Evolutionary conservation across 2,888 invertebrate genomes (phyloP).

Genomic region (Odontocerum albicorne): DNA sequence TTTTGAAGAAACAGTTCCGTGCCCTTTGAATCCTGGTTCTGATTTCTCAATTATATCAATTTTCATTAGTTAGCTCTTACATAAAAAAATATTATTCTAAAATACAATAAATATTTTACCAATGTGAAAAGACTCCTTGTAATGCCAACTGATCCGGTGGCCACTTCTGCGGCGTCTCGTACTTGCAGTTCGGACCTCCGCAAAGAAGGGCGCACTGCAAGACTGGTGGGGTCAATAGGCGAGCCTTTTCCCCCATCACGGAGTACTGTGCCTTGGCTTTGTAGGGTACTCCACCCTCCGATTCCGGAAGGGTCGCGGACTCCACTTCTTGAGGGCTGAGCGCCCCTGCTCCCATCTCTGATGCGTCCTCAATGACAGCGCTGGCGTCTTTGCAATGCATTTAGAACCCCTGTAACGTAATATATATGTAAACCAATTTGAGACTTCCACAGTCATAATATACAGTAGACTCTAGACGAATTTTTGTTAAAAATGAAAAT

Average conservation of each 20-base stretch:
- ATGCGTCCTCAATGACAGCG: constrained; percentile 15
- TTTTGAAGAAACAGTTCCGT: too few relatives aligned
- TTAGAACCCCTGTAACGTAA: too few relatives aligned
- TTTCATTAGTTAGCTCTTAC: too few relatives aligned
- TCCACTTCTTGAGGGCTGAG: background rate
- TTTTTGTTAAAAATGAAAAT: too few relatives aligned
- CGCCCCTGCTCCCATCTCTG: constrained; percentile 22
- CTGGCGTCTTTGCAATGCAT: constrained; percentile 19
- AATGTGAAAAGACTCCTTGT: constrained; percentile 80
- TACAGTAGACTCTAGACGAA: too few relatives aligned
- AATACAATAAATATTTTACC: too few relatives aligned
- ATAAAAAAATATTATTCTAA: too few relatives aligned
- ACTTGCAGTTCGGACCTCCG: constrained; percentile 80
- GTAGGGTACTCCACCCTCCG: constrained; percentile 2
- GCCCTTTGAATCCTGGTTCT: too few relatives aligned
- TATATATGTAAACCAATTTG: too few relatives aligned
- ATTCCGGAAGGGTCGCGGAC: background rate
- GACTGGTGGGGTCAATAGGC: constrained; percentile 66
- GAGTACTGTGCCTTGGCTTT: constrained; percentile 46
- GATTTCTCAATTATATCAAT: too few relatives aligned
- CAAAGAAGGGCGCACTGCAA: constrained; percentile 83
- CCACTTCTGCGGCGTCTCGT: constrained; percentile 70
- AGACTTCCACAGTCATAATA: too few relatives aligned
- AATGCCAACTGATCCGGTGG: constrained; percentile 66
- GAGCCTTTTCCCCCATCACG: constrained; percentile 55